Base-by-base conservation (phyloP, 2,113 vertebrate genomes). In the Dasypus novemcinctus region DNA sequence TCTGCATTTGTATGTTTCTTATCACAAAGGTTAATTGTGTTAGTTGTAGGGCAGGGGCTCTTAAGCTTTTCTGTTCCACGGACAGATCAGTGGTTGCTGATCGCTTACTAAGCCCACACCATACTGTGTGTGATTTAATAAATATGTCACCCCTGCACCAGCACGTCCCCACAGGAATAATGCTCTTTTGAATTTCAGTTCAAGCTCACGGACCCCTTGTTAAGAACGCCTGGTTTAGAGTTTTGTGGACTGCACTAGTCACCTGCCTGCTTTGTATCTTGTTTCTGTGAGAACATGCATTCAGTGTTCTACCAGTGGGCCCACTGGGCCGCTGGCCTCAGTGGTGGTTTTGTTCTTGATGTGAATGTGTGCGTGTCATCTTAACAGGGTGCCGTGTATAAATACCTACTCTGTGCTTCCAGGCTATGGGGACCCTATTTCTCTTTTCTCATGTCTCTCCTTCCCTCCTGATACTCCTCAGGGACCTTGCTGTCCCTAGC, bases 401-500 rank as follows among this genome's bases (percentile, higher is more conserved):
- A 36, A 13, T 41, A 23, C 17, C 20, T 54, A 14, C 9, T 27
- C 33, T 57, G 41, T 46, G 8, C 15, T 57, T 14, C 41, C 23
- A 36, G 49, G 54, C 29, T 14, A 0, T 31, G 31, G 15, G 59
- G 5, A 1, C 57, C 4, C 33, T 27, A 5, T 5, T 9, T 41
- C 29, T 71, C 1, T 29, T 38, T n/a, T n/a, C n/a, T n/a, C n/a
- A n/a, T n/a, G n/a, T n/a, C 36, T 36, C 23, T 41, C 38, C 27
- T 10, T 33, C 33, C 38, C 5, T 59, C 27, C 63, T 66, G 52
- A n/a, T n/a, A 31, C 8, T 63, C 61, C 49, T 69, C 41, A 25
- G 23, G 79, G 20, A 12, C 63, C 79, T 4, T 46, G 54, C 33
- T 27, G 3, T 64, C 63, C 33, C 6, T 41, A 12, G 2, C 10